Evolutionary conservation across 2,888 invertebrate genomes (phyloP), one percentile per base, ranked within the genome.

Genomic region (Amphimallon solstitiale): DNA sequence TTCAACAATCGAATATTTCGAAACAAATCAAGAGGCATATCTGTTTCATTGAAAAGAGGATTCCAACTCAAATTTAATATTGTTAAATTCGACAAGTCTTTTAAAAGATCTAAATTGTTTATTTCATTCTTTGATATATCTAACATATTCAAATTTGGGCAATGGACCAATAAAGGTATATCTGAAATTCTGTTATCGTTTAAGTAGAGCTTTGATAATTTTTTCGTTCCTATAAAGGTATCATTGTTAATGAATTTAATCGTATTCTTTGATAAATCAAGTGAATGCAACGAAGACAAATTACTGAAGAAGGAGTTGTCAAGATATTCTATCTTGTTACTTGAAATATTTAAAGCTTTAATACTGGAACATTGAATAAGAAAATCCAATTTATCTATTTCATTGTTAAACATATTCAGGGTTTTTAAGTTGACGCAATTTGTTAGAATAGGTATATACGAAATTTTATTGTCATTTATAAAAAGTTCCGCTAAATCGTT

Each of bases 221-320:
- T n/a, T n/a, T n/a, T n/a, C n/a, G n/a, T n/a, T n/a, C n/a, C n/a
- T n/a, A n/a, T n/a, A n/a, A n/a, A n/a, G n/a, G n/a, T n/a, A n/a
- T n/a, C n/a, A n/a, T n/a, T n/a, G n/a, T n/a, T n/a, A n/a, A n/a
- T n/a, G n/a, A n/a, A n/a, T n/a, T n/a, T n/a, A n/a, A n/a, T n/a
- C n/a, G n/a, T 17, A 19, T 61, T 61, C 15, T 21, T 12, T 4
- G 61, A 61, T 61, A 61, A 43, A 17, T 61, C 48, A 61, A 61
- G 9, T 14, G 12, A 12, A n/a, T 9, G n/a, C 12, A 6, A 34
- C 15, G 12, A 17, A 61, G 35, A n/a, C n/a, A n/a, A n/a, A n/a
- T n/a, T n/a, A n/a, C 12, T 12, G 46, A 61, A 14, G 46, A 1
- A 0, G 3, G 7, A 10, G 6, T 46, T 19, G n/a, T n/a, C n/a